Base-by-base conservation (phyloP, 2,888 invertebrate genomes). In the Pandemis cinnamomeana region DNA sequence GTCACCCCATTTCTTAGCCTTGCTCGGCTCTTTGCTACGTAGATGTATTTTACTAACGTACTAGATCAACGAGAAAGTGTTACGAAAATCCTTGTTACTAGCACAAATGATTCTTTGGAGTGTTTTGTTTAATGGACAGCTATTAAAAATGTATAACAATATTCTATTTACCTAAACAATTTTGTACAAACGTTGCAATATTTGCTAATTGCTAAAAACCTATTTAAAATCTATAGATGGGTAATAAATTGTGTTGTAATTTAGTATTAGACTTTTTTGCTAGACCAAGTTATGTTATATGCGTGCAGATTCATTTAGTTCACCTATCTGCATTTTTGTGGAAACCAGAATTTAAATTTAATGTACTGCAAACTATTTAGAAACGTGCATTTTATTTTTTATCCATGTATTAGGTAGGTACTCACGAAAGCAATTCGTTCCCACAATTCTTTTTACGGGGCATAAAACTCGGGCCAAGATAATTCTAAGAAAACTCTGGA, bases 1-100 rank as follows among this genome's bases (percentile, higher is more conserved):
- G 75, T 74, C 80, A 80, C 85, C 84, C 69, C 61, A 69, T 84
- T 81, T 81, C 84, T 82, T 83, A 84, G 83, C 84, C 81, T 84
- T 82, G 83, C 83, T 80, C 82, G 70, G 55, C 66, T 66, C 53
- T 73, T 69, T 67, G 66, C 74, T 55, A 74, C 70, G 42, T 61
- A 53, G n/a, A 64, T 55, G 53, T 71, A 67, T 62, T 71, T 67
- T 74, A 67, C 70, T 36, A 36, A 67, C 36, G 53, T 44, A 61
- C 64, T 61, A 61, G 66, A 68, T 48, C 55, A 58, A 44, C 5
- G 20, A 44, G 13, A 46, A 73, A 46, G 42, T 11, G 46, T 53
- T 64, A 41, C 48, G 46, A 48, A 5, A 20, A 5, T 6, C n/a
- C 62, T 62, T n/a, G 20, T 20, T 44, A 15, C 7, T n/a, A 8